Conservation (phyloP, 2,797 vertebrate species). For the Remorina albescens region DNA sequence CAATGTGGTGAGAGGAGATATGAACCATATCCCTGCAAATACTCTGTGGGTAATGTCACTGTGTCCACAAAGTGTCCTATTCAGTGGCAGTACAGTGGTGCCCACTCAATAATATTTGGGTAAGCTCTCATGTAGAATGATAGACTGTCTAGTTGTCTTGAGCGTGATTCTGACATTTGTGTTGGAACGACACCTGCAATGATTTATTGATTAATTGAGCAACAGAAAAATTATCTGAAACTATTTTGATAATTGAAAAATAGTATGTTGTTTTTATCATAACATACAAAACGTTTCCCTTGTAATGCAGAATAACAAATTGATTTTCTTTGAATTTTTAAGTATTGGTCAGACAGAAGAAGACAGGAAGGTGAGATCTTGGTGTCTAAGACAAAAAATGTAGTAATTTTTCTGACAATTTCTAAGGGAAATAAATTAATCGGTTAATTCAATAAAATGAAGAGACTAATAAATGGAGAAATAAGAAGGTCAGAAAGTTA, state of each 20-base stretch:
- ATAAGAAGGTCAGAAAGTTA: neutral
- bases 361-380: neutral
- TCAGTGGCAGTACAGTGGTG: conserved; percentile 20
- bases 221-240: neutral
- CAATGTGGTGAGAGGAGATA: conserved; percentile 56
- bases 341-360: neutral
- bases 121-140: neutral
- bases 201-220: neutral
- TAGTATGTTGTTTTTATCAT: neutral
- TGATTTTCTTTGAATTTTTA: neutral
- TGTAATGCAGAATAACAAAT: neutral
- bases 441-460: neutral
- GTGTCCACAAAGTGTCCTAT: conserved; percentile 43
- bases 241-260: neutral
- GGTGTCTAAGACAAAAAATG: neutral
- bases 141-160: neutral
- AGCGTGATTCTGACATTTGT: neutral
- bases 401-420: neutral
- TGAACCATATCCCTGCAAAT: conserved; percentile 56
- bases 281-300: neutral
- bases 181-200: neutral
- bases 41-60: conserved; percentile 47
- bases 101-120: neutral
- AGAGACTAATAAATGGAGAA: neutral
- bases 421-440: neutral